Percentiles rank a stretch among this genome's conserved stretches.
Conservation (phyloP, 2,797 vertebrate species). For the Sorex maritimensis region DNA sequence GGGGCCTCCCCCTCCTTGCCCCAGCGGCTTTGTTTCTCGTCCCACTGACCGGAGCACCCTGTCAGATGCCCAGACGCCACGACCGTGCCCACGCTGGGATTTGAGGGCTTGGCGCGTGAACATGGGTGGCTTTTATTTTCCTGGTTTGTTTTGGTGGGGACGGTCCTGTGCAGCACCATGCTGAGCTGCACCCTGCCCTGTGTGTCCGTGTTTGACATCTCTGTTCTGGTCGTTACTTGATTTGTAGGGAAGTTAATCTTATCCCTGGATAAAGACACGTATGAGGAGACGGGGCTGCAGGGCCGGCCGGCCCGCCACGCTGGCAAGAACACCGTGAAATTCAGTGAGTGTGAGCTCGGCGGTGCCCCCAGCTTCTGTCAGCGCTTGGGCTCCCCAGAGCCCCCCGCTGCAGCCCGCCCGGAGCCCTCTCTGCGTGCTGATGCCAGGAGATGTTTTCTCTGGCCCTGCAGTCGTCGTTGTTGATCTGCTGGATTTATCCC, state of each 20-base stretch:
- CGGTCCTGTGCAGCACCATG: too few relatives aligned
- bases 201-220: background rate
- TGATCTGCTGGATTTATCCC: conserved; percentile 92
- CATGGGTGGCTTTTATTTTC: background rate
- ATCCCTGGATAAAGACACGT: conserved; percentile 96
- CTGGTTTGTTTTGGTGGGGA: too few relatives aligned
- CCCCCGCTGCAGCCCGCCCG: too few relatives aligned
- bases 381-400: too few relatives aligned
- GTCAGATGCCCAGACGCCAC: background rate
- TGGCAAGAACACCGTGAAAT: conserved; percentile 92
- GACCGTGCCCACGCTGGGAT: background rate
- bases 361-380: too few relatives aligned
- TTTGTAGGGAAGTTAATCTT: conserved; percentile 92
- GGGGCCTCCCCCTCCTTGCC: too few relatives aligned
- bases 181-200: too few relatives aligned
- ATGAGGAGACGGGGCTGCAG: conserved; percentile 95
- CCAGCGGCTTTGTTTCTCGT: too few relatives aligned
- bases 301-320: conserved; percentile 94
- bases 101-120: conserved; percentile 28
- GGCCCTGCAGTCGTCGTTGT: conserved; percentile 93
- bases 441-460: conserved; percentile 14
- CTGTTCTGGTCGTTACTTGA: conserved; percentile 59
- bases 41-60: too few relatives aligned
- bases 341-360: conserved; percentile 90
- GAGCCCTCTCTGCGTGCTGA: too few relatives aligned